Evolutionary conservation across 2,113 vertebrate species (phyloP).

Genomic region (Ranitomeya imitator): DNA sequence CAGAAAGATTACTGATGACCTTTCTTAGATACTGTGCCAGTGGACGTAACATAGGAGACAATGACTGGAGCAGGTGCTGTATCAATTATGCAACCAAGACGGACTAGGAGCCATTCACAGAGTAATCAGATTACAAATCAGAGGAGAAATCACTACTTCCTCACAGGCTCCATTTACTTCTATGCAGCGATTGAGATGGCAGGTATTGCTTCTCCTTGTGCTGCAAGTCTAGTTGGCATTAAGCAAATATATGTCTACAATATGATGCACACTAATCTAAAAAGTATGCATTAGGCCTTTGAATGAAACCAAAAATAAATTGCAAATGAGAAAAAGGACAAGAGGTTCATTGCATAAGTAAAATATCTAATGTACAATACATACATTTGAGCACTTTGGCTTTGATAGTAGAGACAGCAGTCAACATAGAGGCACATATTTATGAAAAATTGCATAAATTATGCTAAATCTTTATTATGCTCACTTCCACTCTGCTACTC

Average conservation of each 20-base stretch:
- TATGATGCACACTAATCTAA: not conserved
- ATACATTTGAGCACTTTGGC: too few relatives aligned
- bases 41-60: conserved; percentile 35
- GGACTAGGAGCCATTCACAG: conserved; percentile 46
- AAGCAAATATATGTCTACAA: not conserved
- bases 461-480: too few relatives aligned
- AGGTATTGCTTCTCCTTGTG: conserved; percentile 28
- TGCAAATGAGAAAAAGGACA: too few relatives aligned
- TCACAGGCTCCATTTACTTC: conserved; percentile 27
- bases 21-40: conserved; percentile 40
- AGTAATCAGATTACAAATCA: conserved; percentile 53
- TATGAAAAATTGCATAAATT: too few relatives aligned
- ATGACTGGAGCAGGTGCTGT: conserved; percentile 48
- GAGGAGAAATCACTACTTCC: conserved; percentile 51
- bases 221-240: conserved; percentile 9
- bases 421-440: too few relatives aligned
- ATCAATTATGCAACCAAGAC: conserved; percentile 23
- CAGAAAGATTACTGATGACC: conserved; percentile 24
- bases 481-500: too few relatives aligned
- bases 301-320: too few relatives aligned
- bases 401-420: too few relatives aligned
- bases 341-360: too few relatives aligned
- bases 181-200: conserved; percentile 45
- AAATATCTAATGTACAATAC: too few relatives aligned
- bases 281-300: not conserved